Evolutionary conservation across 2,797 vertebrate genomes (phyloP), one percentile per base, ranked within the genome.

Genomic region (Enteromius fasciolatus): DNA sequence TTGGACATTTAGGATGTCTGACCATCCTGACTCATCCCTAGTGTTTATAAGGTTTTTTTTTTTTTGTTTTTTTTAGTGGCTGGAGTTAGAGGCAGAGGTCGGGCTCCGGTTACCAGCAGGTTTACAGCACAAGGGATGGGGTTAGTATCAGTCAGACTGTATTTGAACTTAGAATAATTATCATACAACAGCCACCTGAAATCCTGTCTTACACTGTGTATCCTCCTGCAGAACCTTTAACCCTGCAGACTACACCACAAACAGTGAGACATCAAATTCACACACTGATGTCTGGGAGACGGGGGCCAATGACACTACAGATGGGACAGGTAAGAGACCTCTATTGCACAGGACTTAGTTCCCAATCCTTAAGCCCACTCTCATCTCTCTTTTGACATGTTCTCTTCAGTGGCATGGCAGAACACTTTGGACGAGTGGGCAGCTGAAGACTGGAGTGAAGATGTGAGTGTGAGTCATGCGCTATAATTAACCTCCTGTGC

Each of bases 121-220:
- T 97, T 98, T 94, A 97, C 97, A 90, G 93, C 95, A 88, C 98
- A 97, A 93, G 95, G 96, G 91, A 98, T 99, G 96, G 98, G 97
- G 98, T 98, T 95, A 87, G 95, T 87, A 63, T 78, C 7, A 41
- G 73, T 33, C 15, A 18, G 61, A 48, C 41, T 5, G 0, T 41
- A 7, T 54, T 44, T 31, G 1, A 61, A 52, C 15, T 11, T 48
- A n/a, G 10, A 25, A 64, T 39, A 52, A 5, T 28, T 78, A 14
- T 64, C 4, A 25, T 28, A 28, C 46, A 39, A 9, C 23, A 31
- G 15, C 23, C 46, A 23, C 23, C 6, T 41, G 66, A 41, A 17
- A 20, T 14, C 18, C 39, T 9, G 14, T 39, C 5, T 59, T 54
- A 25, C 36, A 39, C 46, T 52, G 31, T 41, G 11, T 59, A 25